A percentile compares a stretch with the other conserved stretches of the same genome.
These are phyloP conservation scores for Recurvirostra avosetta DNA, from an alignment of 2,113 vertebrate genomes.

Conservation along the genomic window DNA sequence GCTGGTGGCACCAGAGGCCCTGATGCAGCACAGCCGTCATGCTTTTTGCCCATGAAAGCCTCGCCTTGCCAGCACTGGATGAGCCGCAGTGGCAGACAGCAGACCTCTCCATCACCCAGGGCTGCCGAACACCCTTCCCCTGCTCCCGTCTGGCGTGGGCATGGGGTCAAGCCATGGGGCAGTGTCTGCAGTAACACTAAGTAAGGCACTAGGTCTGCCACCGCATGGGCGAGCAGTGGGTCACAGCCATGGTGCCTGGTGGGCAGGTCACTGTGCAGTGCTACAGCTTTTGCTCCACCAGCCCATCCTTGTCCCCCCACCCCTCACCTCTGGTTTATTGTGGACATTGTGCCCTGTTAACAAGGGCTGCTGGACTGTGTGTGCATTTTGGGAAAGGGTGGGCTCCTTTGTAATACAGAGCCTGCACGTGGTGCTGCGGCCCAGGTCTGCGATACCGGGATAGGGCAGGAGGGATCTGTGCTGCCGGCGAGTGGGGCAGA, in stretches of 20 bases:
- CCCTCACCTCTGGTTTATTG: not conserved
- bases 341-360: not conserved
- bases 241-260: rapidly evolving
- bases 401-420: not conserved
- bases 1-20: not conserved
- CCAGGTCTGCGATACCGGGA: not conserved
- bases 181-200: not conserved
- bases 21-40: not conserved
- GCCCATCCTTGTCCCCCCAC: not conserved
- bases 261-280: rapidly evolving
- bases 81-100: not conserved
- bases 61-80: rapidly evolving
- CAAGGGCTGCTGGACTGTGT: not conserved
- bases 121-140: not conserved
- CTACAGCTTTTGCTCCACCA: not conserved
- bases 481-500: rapidly evolving
- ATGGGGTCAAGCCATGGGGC: rapidly evolving
- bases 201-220: not conserved
- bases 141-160: rapidly evolving
- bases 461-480: not conserved
- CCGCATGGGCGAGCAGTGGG: rapidly evolving
- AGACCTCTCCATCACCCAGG: not conserved
- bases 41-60: not conserved
- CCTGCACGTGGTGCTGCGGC: not conserved
- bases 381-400: not conserved